phyloP scores from a whole-genome alignment of 2,113 vertebrate genomes.

The Gracilinanus agilis region DNA sequence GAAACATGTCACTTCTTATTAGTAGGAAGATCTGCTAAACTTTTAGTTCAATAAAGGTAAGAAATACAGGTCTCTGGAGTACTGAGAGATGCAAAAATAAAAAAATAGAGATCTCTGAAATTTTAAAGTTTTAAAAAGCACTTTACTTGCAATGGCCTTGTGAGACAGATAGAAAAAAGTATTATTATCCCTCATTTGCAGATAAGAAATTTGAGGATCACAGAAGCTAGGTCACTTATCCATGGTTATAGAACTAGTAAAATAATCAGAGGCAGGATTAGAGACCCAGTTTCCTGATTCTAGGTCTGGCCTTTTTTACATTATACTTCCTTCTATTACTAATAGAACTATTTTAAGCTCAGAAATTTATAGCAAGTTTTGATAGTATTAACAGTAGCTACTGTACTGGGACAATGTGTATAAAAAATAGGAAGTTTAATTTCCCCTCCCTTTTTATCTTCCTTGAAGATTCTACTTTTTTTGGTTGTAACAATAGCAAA shows the following conservation, averaged over 20 bases:
- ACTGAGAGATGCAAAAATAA: background rate
- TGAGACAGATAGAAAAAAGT: background rate
- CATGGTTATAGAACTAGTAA: background rate
- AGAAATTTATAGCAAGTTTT: background rate
- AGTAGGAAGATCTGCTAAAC: background rate
- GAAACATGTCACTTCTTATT: constrained; percentile 4
- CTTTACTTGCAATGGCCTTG: background rate
- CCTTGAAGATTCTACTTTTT: background rate
- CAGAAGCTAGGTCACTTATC: background rate
- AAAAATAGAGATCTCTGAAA: background rate
- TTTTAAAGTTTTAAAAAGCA: background rate
- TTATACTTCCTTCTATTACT: background rate
- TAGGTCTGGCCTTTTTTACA: background rate
- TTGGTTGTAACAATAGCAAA: background rate
- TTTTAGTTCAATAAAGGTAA: background rate
- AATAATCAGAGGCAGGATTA: background rate
- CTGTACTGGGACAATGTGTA: background rate
- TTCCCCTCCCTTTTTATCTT: background rate
- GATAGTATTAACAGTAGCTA: background rate
- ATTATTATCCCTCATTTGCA: background rate
- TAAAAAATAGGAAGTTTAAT: background rate
- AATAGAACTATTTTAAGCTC: background rate
- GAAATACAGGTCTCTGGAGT: background rate
- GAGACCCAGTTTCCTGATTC: background rate
- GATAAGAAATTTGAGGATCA: background rate